Base-by-base conservation (phyloP, 1,140 invertebrate genomes). In the Drosophila bifasciata region DNA sequence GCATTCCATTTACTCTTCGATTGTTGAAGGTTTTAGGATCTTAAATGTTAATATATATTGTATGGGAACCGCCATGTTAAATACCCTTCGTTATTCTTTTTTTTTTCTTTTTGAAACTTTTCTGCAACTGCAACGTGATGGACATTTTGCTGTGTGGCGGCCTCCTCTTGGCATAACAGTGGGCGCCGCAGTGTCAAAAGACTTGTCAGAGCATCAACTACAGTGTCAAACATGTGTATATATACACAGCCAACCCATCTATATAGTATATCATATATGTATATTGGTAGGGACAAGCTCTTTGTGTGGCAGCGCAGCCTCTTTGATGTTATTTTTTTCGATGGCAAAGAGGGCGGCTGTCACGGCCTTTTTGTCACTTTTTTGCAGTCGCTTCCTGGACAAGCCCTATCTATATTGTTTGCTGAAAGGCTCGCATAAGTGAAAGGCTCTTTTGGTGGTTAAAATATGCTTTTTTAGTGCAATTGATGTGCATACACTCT, bases 261-360 rank as follows among this genome's bases (percentile, higher is more conserved):
- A 50, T 19, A 9, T 21, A 28, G 44, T 16, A 55, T 9, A n/a
- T 45, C 9, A 5, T 44, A 36, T 6, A 17, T 50, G 36, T 28
- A 1, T 23, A 15, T 55, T 23, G n/a, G 21, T 55, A 28, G 56
- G 57, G 49, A 32, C 69, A 60, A 40, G 57, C 73, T 56, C 56
- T 81, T 80, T 80, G 58, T 32, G 28, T 63, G 63, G 13, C 25
- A 36, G 23, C 9, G 23, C 9, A 36, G 11, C 32, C 32, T 36
- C 1, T 36, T 67, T 45, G 15, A 13, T 43, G 48, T 45, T 67
- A n/a, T n/a, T 28, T 23, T 49, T 51, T 56, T 49, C 28, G 15
- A 36, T 13, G 32, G 32, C n/a, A n/a, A n/a, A n/a, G n/a, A n/a
- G n/a, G n/a, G n/a, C n/a, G n/a, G n/a, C n/a, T n/a, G 0, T 3